Base-by-base conservation (phyloP, 2,888 invertebrate species). In the Ditylenchus weischeri region DNA sequence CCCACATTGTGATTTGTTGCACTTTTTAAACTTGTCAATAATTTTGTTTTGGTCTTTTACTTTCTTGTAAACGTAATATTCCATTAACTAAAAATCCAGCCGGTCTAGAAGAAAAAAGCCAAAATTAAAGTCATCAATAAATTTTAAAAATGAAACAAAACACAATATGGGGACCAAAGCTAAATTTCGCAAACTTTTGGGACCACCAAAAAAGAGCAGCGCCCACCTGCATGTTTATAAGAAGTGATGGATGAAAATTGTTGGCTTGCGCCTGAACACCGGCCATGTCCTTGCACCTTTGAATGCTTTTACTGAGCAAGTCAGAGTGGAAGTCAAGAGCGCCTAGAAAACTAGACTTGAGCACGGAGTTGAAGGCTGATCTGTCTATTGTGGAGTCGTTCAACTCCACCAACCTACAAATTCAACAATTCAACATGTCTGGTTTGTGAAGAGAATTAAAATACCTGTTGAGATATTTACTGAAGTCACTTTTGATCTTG, bases 401-500 rank as follows among this genome's bases (percentile, higher is more conserved):
- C n/a, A 60, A 38, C 36, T 68, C 68, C 54, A 66, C 49, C 19
- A 68, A 54, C 29, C 68, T 68, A 21, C n/a, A 67, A 67, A 54
- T n/a, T 29, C 21, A 43, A 38, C 29, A 29, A 18, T 18, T 54
- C 1, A 23, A 54, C n/a, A 23, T 18, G n/a, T 2, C 6, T 50
- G 50, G 50, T 50, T 21, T 21, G 3, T 29, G 29, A 29, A 29
- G 29, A 4, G 29, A 5, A 29, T n/a, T n/a, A 35, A 18, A 11
- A 13, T 65, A 68, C 69, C 65, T 64, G 38, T 64, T 69, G 15
- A 69, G 60, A 69, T 64, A 69, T 3, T 50, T 63, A 11, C 72
- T 61, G 62, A 80, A 79, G 66, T 80, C 80, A 63, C 68, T 73
- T 47, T 77, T 78, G 11, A 82, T 65, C 62, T 77, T 78, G 36